Base-by-base conservation (phyloP, 1,140 invertebrate genomes). In the Dolichoris vasculosae region DNA sequence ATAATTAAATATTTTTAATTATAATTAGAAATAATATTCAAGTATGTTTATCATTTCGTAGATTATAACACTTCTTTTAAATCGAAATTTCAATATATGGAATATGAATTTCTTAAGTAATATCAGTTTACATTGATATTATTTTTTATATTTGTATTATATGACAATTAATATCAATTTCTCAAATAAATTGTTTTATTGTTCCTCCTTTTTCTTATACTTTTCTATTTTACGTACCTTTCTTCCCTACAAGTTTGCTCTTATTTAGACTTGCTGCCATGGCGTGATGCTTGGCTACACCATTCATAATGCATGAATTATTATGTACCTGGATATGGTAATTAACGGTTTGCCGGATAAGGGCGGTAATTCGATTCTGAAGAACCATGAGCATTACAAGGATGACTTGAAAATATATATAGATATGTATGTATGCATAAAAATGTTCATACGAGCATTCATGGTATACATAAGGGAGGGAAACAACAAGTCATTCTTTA, bases 231-330 rank as follows among this genome's bases (percentile, higher is more conserved):
- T 35, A 38, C 15, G 30, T 30, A 9, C 3, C 3, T 69, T 35
- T 4, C 43, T 46, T n/a, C 63, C 7, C 30, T 69, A 38, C 3
- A 69, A 69, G 32, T 15, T 11, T 69, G 17, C 32, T 35, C 15
- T 69, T 38, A 38, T 35, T 2, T 69, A 69, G 32, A 69, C 17
- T 35, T 17, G 13, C 32, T 6, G 17, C 30, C 15, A 35, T 43
- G 3, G 0, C 59, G 73, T 86, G 73, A 86, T 73, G 55, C 63
- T 87, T 59, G 55, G 81, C 79, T 51, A 86, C 82, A 26, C 64
- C 80, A 83, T 86, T 86, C 75, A 86, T 86, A 85, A 85, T 88
- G 79, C 81, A 88, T 86, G 83, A 84, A 88, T 88, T 85, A 88
- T 88, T 82, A 86, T 87, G 83, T 82, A 87, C 48, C 26, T 80